phyloP scores from a whole-genome alignment of 2,888 invertebrate genomes.

The Campaea margaritaria region DNA sequence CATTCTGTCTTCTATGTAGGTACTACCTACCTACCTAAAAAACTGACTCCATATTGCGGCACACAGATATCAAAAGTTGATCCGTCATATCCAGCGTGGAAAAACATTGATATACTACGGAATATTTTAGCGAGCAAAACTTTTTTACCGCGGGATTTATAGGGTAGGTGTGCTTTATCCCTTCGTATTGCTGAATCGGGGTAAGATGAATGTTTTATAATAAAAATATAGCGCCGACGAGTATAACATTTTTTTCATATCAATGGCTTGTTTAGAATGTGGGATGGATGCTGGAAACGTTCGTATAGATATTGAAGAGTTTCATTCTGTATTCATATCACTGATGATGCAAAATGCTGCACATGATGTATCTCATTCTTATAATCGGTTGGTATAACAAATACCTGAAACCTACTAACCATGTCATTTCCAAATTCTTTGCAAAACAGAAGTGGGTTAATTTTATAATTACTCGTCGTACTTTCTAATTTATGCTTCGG shows the following conservation, averaged over 20 bases:
- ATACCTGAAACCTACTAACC: too few relatives aligned
- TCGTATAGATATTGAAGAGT: too few relatives aligned
- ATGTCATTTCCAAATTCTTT: too few relatives aligned
- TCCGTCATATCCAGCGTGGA: constrained; percentile 31
- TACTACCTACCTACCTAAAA: too few relatives aligned
- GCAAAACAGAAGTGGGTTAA: neutral
- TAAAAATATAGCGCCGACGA: neutral
- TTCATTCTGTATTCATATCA: neutral
- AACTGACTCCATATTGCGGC: constrained; percentile 12
- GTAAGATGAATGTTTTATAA: constrained; percentile 8
- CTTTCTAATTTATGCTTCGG: neutral
- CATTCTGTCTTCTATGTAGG: constrained; percentile 18
- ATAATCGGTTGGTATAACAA: too few relatives aligned
- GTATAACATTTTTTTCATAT: neutral
- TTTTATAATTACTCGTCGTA: neutral
- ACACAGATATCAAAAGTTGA: constrained; percentile 32
- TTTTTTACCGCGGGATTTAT: constrained; percentile 23
- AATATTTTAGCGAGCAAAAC: constrained; percentile 19
- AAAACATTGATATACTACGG: constrained; percentile 31
- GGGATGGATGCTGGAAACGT: neutral
- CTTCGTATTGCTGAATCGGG: constrained; percentile 21
- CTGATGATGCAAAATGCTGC: too few relatives aligned
- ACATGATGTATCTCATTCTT: too few relatives aligned
- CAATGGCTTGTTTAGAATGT: neutral
- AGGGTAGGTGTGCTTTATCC: constrained; percentile 23